phyloP scores from a whole-genome alignment of 1,140 invertebrate genomes.

The Hestina assimilis region DNA sequence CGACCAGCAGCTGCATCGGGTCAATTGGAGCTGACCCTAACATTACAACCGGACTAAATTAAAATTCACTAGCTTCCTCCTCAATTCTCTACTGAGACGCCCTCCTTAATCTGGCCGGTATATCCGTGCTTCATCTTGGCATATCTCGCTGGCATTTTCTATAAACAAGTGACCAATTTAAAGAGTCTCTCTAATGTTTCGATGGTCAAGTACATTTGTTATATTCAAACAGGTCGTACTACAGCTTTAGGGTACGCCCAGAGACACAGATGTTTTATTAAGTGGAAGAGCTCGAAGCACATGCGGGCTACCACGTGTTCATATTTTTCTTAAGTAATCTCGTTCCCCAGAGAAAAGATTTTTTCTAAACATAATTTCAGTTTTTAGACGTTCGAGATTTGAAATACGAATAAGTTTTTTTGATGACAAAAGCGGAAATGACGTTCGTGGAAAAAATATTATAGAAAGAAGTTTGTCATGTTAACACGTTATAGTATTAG shows the following conservation, averaged over 20 bases:
- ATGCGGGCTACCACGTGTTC: constrained; percentile 67
- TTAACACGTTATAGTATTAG: background rate
- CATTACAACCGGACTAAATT: constrained; percentile 50
- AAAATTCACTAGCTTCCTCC: constrained; percentile 31
- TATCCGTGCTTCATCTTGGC: constrained; percentile 34
- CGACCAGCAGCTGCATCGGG: constrained; percentile 59
- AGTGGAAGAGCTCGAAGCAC: constrained; percentile 38
- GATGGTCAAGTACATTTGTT: background rate
- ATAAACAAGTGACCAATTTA: constrained; percentile 25
- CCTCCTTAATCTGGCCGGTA: constrained; percentile 29
- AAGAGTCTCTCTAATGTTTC: constrained; percentile 14
- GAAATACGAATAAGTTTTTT: background rate
- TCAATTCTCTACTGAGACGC: constrained; percentile 14
- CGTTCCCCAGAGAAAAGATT: constrained; percentile 33
- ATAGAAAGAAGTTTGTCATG: background rate
- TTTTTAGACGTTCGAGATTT: background rate
- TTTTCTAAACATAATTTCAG: constrained; percentile 24
- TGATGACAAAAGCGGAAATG: background rate
- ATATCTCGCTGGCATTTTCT: constrained; percentile 26
- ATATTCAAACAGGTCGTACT: constrained; percentile 15
- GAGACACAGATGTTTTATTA: constrained; percentile 45
- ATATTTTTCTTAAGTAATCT: constrained; percentile 24
- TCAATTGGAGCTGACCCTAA: constrained; percentile 69
- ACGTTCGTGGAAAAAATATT: background rate
- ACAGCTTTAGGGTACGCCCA: constrained; percentile 19